Base-by-base conservation (phyloP, 1,140 invertebrate species). In the Aphis craccivora region DNA sequence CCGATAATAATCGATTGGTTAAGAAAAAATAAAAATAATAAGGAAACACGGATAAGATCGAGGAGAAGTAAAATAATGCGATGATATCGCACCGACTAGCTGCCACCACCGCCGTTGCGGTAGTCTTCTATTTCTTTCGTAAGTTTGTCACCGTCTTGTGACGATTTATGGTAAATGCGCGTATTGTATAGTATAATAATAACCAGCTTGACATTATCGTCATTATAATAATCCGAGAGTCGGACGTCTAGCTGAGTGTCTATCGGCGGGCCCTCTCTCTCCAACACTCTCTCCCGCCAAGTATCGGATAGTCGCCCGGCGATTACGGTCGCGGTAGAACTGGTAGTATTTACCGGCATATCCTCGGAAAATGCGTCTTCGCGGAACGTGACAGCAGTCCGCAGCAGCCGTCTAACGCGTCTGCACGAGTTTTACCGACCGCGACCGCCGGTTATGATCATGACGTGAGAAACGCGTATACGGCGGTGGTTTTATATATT, bases 1-100 rank as follows among this genome's bases (percentile, higher is more conserved):
- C 43, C 84, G 43, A 87, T 30, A 48, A 87, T 87, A 87, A 87
- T 87, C 84, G 84, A 48, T n/a, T 48, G 40, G 9, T 87, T 87
- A n/a, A 4, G 3, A 45, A 43, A 86, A 45, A 45, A 86, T 30
- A 45, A 30, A 55, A 67, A 30, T 20, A 51, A 51, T 51, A n/a
- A n/a, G 9, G 60, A 76, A 76, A n/a, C n/a, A 76, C 30, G 30
- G 18, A 76, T n/a, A n/a, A 76, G 30, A 76, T n/a, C 30, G 60
- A 76, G 60, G 60, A 76, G 60, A 14, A n/a, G 14, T 76, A 76
- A 18, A n/a, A 76, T n/a, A 60, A 60, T 25, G 30, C 55, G 55
- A 60, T 60, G n/a, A 18, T n/a, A 67, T 76, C 14, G n/a, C 14
- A n/a, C n/a, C 60, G 30, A 76, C 30, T 4, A 30, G 30, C 30